These are phyloP conservation scores for Andrena marginata DNA, from an alignment of 2,888 invertebrate species.

Conservation along the genomic window DNA sequence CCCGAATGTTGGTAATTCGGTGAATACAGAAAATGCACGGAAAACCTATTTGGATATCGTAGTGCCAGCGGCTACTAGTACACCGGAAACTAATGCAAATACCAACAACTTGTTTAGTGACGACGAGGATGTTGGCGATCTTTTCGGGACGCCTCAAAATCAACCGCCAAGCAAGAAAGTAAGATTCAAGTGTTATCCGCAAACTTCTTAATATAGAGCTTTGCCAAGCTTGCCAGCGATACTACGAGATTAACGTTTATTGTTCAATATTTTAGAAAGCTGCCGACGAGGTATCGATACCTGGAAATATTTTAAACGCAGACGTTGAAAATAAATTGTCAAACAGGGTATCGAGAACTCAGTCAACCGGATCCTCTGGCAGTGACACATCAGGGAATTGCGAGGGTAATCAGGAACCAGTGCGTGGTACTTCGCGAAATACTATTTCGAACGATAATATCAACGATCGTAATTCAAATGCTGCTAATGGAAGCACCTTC, in stretches of 20 bases:
- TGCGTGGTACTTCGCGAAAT: constrained; percentile 16
- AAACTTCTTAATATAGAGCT: background rate
- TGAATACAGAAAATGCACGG: constrained; percentile 25
- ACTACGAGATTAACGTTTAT: background rate
- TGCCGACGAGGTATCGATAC: constrained; percentile 87
- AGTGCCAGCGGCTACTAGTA: constrained; percentile 56
- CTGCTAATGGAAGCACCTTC: constrained; percentile 47
- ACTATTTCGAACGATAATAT: constrained; percentile 25
- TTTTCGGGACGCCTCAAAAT: constrained; percentile 72
- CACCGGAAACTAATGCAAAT: constrained; percentile 74
- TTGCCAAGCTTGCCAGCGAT: background rate
- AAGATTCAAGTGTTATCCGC: constrained; percentile 16
- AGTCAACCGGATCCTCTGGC: constrained; percentile 75
- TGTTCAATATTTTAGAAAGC: constrained; percentile 86
- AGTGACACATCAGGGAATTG: constrained; percentile 63
- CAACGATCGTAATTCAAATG: constrained; percentile 32
- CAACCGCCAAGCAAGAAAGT: constrained; percentile 65
- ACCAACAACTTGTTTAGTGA: constrained; percentile 77
- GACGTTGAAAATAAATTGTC: constrained; percentile 72
- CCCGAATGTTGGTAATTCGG: constrained; percentile 34
- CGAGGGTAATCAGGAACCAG: constrained; percentile 39
- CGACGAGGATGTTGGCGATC: constrained; percentile 76
- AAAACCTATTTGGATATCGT: constrained; percentile 69
- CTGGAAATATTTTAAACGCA: constrained; percentile 84
- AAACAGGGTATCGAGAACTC: constrained; percentile 68